These are phyloP conservation scores for Alces alces DNA, from an alignment of 2,113 vertebrate species.

Conservation along the genomic window DNA sequence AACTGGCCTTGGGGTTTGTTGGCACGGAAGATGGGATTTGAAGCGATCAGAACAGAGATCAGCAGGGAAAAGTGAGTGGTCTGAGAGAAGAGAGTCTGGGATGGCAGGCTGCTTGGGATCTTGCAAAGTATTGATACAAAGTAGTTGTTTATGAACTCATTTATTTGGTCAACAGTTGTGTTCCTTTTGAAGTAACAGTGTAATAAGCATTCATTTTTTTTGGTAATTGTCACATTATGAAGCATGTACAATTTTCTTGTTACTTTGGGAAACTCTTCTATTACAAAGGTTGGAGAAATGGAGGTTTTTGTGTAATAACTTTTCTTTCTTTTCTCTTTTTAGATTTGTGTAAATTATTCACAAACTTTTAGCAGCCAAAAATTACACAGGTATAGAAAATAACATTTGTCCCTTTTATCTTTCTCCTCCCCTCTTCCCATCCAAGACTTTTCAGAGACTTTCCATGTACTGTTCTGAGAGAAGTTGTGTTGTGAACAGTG, in stretches of 20 bases:
- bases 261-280: background rate
- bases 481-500: background rate
- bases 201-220: slow-evolving; percentile 38
- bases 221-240: background rate
- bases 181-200: background rate
- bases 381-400: background rate
- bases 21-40: background rate
- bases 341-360: background rate
- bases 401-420: background rate
- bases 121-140: background rate
- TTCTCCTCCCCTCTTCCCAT: background rate
- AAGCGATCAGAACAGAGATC: background rate
- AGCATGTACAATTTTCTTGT: slow-evolving; percentile 20
- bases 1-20: background rate
- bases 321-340: slow-evolving; percentile 1
- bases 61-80: background rate
- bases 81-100: background rate
- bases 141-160: background rate
- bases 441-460: background rate
- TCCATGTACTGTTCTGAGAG: background rate
- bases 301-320: background rate
- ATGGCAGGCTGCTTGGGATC: background rate
- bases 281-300: slow-evolving; percentile 23
- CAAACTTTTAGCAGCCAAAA: background rate
- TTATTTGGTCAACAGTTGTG: slow-evolving; percentile 22